These are phyloP conservation scores for Thaumatotibia leucotreta DNA, from an alignment of 1,140 invertebrate genomes.

Conservation along the genomic window DNA sequence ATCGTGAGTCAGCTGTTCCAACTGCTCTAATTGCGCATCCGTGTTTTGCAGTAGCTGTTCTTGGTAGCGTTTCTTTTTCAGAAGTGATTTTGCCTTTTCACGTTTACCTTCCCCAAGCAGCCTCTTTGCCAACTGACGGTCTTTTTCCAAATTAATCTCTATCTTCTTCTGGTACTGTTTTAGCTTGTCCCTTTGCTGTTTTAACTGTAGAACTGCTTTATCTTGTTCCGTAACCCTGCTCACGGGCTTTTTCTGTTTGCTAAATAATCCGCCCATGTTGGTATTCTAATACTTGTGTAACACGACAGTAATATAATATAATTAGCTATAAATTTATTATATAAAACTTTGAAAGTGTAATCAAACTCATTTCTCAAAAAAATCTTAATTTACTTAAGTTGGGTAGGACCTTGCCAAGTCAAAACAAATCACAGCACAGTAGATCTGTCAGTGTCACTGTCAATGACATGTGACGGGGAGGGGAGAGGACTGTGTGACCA, in stretches of 20 bases:
- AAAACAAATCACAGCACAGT: background rate
- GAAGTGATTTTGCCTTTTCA: conserved; percentile 93
- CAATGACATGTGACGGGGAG: background rate
- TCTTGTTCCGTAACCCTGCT: conserved; percentile 94
- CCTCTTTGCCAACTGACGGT: conserved; percentile 90
- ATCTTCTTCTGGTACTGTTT: conserved; percentile 97
- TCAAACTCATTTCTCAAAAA: background rate
- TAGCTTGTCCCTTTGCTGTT: conserved; percentile 96
- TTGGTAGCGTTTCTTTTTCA: conserved; percentile 96
- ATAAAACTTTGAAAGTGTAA: background rate
- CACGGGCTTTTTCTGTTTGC: conserved; percentile 85
- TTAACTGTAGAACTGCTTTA: conserved; percentile 95
- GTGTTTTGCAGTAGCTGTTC: conserved; percentile 92
- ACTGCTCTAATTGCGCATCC: conserved; percentile 93
- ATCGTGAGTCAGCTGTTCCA: conserved; percentile 92
- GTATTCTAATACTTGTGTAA: background rate
- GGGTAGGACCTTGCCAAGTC: background rate
- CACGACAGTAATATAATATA: background rate
- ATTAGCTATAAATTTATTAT: background rate
- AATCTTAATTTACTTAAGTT: background rate
- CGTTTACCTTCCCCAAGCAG: conserved; percentile 91
- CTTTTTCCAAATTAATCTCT: conserved; percentile 88
- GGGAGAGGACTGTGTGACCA: background rate
- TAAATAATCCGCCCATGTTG: conserved; percentile 91
- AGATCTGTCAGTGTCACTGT: background rate